These are phyloP conservation scores for Limnephilus lunatus DNA, from an alignment of 2,888 invertebrate species.

Conservation along the genomic window DNA sequence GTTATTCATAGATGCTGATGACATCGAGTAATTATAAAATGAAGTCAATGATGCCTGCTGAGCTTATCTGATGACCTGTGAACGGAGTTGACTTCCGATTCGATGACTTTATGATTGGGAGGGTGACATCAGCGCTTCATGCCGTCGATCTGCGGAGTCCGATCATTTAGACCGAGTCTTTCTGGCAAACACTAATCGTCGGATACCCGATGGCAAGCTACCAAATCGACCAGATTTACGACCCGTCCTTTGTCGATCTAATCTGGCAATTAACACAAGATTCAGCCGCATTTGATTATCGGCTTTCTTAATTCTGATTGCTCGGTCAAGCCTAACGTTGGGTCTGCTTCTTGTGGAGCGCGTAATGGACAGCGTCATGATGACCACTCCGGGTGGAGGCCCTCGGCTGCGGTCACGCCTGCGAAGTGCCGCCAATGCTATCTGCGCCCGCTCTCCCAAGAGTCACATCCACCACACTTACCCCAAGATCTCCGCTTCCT, in stretches of 20 bases:
- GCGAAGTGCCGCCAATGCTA: conserved; percentile 71
- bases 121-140: conserved; percentile 28
- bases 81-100: conserved; percentile 16
- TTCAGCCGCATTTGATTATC: background rate
- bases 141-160: background rate
- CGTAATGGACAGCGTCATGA: conserved; percentile 76
- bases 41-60: conserved; percentile 19
- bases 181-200: background rate
- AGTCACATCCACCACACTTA: conserved; percentile 66
- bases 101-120: conserved; percentile 36
- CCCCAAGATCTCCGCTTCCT: conserved; percentile 58
- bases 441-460: conserved; percentile 67
- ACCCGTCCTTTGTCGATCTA: background rate
- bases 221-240: background rate
- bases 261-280: background rate
- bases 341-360: background rate
- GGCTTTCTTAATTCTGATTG: background rate
- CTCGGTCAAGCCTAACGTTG: background rate
- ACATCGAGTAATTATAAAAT: conserved; percentile 25
- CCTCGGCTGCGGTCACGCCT: conserved; percentile 70
- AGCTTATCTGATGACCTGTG: conserved; percentile 24
- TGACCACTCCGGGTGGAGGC: conserved; percentile 75
- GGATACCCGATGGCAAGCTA: background rate
- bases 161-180: background rate
- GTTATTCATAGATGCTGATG: conserved; percentile 8